Percentiles rank a stretch among this genome's conserved stretches.
Evolutionary conservation across 2,797 vertebrate species (phyloP).

Genomic region (Poecile montanus): DNA sequence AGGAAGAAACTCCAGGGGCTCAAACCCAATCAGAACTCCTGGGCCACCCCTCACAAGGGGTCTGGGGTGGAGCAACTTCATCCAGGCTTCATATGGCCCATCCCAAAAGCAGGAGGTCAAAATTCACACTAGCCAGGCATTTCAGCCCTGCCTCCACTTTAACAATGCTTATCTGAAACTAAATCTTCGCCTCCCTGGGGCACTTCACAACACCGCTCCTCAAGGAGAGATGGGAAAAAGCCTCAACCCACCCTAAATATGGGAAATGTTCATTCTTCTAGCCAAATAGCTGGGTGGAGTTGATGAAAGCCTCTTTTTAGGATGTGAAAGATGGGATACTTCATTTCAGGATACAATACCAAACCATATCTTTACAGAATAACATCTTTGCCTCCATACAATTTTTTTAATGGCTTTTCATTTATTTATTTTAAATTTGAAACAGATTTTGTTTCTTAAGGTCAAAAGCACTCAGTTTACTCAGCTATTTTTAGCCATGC

Average conservation of each 20-base stretch:
- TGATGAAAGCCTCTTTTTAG: not conserved
- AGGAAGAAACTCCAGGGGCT: too few species aligned
- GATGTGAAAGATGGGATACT: not conserved
- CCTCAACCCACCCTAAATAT: not conserved
- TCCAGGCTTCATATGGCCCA: too few species aligned
- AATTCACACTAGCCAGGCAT: too few species aligned
- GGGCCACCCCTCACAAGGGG: too few species aligned
- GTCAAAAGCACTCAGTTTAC: conserved; percentile 20
- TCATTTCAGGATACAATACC: not conserved
- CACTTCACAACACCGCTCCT: not conserved
- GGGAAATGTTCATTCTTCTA: not conserved
- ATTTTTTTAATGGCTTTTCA: not conserved
- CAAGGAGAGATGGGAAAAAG: not conserved
- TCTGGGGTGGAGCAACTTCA: too few species aligned
- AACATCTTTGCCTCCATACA: not conserved
- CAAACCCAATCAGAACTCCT: too few species aligned
- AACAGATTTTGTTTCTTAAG: conserved; percentile 35
- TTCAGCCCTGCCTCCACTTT: too few species aligned
- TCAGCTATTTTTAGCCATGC: conserved; percentile 62
- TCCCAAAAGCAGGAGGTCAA: too few species aligned
- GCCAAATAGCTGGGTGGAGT: not conserved
- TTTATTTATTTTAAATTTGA: conserved; percentile 8
- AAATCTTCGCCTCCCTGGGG: too few species aligned
- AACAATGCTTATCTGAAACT: too few species aligned
- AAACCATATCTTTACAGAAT: not conserved